These are phyloP conservation scores for Cyphotilapia sp. DNA, from an alignment of 2,113 vertebrate species.

Conservation along the genomic window DNA sequence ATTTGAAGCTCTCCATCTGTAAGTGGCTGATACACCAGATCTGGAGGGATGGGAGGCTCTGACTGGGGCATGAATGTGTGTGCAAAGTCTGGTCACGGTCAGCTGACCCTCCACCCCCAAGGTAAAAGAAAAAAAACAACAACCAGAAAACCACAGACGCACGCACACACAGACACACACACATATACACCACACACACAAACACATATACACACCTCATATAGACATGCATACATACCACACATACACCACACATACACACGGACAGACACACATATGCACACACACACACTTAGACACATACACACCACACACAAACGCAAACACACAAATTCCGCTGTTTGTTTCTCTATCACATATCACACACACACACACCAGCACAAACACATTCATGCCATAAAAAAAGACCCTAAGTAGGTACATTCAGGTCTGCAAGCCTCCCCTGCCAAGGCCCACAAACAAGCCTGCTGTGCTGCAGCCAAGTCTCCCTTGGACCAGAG, in stretches of 20 bases:
- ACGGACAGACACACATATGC: not conserved
- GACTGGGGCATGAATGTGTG: not conserved
- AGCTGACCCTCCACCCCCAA: not conserved
- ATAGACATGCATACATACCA: not conserved
- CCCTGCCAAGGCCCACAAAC: conserved; percentile 24
- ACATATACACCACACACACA: not conserved
- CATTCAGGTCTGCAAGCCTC: not conserved
- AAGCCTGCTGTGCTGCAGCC: conserved; percentile 30
- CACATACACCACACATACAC: not conserved
- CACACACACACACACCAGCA: not conserved
- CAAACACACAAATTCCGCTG: not conserved
- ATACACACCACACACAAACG: not conserved
- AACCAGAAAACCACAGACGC: not conserved
- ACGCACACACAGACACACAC: not conserved
- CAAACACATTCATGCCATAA: not conserved
- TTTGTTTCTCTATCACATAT: not conserved
- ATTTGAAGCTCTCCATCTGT: not conserved
- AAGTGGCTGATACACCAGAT: conserved; percentile 5
- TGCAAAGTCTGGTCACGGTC: conserved; percentile 12
- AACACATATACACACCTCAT: not conserved
- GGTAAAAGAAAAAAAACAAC: not conserved
- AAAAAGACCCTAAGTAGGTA: not conserved
- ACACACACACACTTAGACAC: not conserved
- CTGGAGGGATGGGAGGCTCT: not conserved
- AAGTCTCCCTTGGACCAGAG: conserved; percentile 23